Evolutionary conservation across 2,113 vertebrate genomes (phyloP).

Genomic region (Apus apus): DNA sequence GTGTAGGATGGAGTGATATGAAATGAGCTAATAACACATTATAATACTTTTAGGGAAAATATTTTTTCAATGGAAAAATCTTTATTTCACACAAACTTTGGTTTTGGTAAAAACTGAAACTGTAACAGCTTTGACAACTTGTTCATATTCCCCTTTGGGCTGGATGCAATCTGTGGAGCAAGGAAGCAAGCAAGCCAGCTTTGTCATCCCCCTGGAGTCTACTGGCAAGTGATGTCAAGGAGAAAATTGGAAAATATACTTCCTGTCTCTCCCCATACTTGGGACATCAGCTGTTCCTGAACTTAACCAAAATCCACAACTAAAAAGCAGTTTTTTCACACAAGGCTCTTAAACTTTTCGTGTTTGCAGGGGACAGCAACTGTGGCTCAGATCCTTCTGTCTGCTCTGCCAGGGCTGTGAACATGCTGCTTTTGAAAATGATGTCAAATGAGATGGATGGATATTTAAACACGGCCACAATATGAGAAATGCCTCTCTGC

Average conservation of each 20-base stretch:
- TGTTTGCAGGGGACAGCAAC: background rate
- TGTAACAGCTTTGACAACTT: background rate
- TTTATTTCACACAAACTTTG: background rate
- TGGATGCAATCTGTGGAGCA: background rate
- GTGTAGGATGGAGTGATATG: background rate
- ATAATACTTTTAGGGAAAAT: background rate
- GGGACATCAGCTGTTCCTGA: background rate
- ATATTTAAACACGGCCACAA: background rate
- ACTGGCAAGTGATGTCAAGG: background rate
- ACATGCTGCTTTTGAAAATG: background rate
- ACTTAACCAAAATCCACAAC: background rate
- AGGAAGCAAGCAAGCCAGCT: background rate
- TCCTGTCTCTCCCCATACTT: background rate
- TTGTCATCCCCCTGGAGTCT: background rate
- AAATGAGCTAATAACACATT: background rate
- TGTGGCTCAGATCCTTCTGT: background rate
- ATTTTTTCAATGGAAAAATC: background rate
- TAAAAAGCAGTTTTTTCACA: background rate
- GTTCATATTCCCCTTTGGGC: background rate
- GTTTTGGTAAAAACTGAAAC: background rate
- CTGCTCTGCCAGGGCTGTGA: background rate
- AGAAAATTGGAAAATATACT: background rate
- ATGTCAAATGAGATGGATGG: background rate
- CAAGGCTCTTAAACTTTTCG: fast-evolving
- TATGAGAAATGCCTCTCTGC: background rate